Conservation (phyloP, 1,140 invertebrate species). For the Radopholus similis region DNA sequence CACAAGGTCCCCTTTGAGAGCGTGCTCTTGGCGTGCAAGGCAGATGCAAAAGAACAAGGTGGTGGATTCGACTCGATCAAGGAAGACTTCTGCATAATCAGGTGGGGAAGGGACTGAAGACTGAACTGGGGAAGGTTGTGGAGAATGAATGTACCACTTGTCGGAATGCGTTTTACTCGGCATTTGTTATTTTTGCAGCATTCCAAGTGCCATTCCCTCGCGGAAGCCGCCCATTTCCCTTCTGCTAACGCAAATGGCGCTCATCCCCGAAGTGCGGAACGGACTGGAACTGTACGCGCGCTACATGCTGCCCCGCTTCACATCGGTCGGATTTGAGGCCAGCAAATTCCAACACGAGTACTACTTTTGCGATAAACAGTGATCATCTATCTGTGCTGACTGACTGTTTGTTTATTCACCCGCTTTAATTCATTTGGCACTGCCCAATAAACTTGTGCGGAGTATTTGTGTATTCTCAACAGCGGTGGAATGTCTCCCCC, state of each 20-base stretch:
- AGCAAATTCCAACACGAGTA: conserved; percentile 22
- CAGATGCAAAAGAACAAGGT: conserved; percentile 25
- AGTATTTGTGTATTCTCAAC: no score
- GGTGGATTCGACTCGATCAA: neutral
- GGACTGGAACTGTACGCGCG: conserved; percentile 82
- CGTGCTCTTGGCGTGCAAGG: conserved; percentile 69
- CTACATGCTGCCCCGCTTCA: conserved; percentile 70
- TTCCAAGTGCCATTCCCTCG: conserved; percentile 85
- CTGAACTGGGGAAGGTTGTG: conserved; percentile 6
- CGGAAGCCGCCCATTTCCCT: conserved; percentile 77
- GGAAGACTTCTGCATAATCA: conserved; percentile 8
- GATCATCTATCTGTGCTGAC: no score
- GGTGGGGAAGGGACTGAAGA: neutral
- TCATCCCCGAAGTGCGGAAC: conserved; percentile 63
- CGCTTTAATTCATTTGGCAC: no score
- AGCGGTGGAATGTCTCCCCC: no score
- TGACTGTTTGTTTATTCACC: no score
- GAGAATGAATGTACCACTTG: neutral
- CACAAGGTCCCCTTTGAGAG: conserved; percentile 83
- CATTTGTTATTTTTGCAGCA: conserved; percentile 68
- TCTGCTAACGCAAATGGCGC: conserved; percentile 68
- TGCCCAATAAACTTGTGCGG: no score
- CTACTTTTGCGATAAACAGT: no score
- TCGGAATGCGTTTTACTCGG: neutral
- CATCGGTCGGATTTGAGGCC: conserved; percentile 28